A percentile compares a stretch with the other conserved stretches of the same genome.
Evolutionary conservation across 2,113 vertebrate genomes (phyloP).

Genomic region (Brachyhypopomus gauderio): DNA sequence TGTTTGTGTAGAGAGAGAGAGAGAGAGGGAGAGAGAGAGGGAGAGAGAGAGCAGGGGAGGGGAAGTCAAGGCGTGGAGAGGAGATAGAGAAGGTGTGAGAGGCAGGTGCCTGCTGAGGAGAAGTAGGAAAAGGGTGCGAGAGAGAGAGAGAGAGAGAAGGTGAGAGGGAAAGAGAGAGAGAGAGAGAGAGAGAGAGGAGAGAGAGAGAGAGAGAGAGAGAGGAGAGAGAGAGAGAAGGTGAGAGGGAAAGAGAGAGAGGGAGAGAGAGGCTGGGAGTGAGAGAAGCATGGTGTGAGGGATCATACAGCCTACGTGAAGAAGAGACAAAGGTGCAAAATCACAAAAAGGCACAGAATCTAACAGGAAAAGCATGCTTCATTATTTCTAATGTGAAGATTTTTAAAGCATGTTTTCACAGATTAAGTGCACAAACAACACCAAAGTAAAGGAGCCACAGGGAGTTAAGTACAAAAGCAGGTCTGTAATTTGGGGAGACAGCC

Average conservation of each 20-base stretch:
- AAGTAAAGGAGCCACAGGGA: neutral
- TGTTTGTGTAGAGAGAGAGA: slow-evolving; percentile 1
- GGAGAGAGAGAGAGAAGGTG: neutral
- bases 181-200: neutral
- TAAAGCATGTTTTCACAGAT: neutral
- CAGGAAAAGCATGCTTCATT: neutral
- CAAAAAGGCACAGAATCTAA: neutral
- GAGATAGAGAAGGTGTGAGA: slow-evolving; percentile 42
- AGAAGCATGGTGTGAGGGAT: neutral
- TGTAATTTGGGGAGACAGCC: too few species aligned
- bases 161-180: slow-evolving; percentile 19
- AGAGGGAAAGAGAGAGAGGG: too few species aligned
- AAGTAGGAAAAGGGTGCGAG: slow-evolving; percentile 30
- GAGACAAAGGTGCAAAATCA: slow-evolving; percentile 10
- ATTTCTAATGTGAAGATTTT: neutral
- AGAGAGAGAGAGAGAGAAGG: slow-evolving; percentile 12
- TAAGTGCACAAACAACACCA: neutral
- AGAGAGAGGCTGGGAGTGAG: neutral
- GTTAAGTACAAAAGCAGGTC: neutral
- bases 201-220: neutral
- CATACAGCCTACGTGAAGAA: neutral
- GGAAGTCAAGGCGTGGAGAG: slow-evolving; percentile 31
- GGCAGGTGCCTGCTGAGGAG: slow-evolving; percentile 18
- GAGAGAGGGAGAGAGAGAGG: slow-evolving; percentile 11
- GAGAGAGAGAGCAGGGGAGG: slow-evolving; percentile 16